Base-by-base conservation (phyloP, 2,797 vertebrate species). In the Geotrypetes seraphini region DNA sequence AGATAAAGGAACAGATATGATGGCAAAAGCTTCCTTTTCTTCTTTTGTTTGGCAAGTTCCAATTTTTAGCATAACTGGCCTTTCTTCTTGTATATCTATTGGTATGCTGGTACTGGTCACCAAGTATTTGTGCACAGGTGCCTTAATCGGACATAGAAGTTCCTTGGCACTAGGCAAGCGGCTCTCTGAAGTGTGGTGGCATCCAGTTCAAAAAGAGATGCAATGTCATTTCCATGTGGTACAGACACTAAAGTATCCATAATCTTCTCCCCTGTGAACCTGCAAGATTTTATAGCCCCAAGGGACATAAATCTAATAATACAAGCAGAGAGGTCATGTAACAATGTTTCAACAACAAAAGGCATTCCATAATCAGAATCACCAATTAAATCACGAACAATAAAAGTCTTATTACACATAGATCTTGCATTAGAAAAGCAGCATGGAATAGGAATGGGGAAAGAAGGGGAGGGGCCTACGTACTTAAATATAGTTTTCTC, bases 1-100 rank as follows among this genome's bases (percentile, higher is more conserved):
- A 0, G 91, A 96, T 17, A 96, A 65, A 0, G 95, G 92, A 33
- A 99, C 96, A 0, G 92, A 95, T 1, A 94, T 86, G 2, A 99
- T 97, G 38, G 94, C 90, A 53, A 99, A 99, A 1, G 95, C 96
- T 56, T 99, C 96, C 49, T 98, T 99, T 65, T 99, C 96, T 59
- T 99, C 96, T 57, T 97, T 99, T 0, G 89, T 86, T 31, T 88
- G 84, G 49, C 89, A 97, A 0, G 95, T 96, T 38, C 96, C 95
- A 5, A 98, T 96, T 92, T 95, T 98, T 28, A 99, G 64, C 96
- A 99, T 99, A 5, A 99, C 96, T 0, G 91, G 95, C 6, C 92
- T 83, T 53, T 99, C 96, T 60, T 97, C 95, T 5, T 96, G 90
- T 1, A 55, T 69, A 46, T 99, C 96, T 11, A 99, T 99, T 1